Evolutionary conservation across 92 coral and sea anemone species (phyloP), one percentile per base, ranked within the genome.

Genomic region (Actinernus sp.): DNA sequence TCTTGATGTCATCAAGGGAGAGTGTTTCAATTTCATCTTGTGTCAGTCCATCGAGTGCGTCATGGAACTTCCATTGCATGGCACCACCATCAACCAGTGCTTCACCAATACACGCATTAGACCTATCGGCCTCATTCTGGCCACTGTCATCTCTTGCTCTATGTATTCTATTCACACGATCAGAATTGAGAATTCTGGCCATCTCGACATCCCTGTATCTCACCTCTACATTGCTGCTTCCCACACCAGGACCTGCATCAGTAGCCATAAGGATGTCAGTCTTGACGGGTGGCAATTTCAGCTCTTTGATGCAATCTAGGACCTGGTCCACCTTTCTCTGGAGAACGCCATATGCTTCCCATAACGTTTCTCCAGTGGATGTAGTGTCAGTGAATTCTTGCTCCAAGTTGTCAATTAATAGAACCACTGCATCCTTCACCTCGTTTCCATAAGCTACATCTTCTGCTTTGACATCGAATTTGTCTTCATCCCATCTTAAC

Each of bases 231-330:
- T n/a, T n/a, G n/a, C 65, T 67, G 24, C 62, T 48, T 33, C 74
- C 74, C 12, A 76, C 74, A 11, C 76, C 85, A 56, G 91, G 81
- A 11, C 85, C 81, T 45, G 76, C 91, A 84, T 65, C 83, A 61
- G 65, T 70, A 3, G 60, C 55, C 57, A 28, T 54, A 23, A 67
- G 58, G 26, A 68, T 41, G 48, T 58, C 58, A 1, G 85, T 25
- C 39, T 36, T 49, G 37, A 68, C 65, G 3, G 45, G 78, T 26
- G 71, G 85, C 63, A 61, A 44, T 18, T 39, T 49, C 23, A 61
- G 26, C 76, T n/a, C n/a, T n/a, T n/a, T n/a, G 23, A 61, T 61
- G 44, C 59, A 47, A 7, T 65, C 58, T 31, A 55, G 61, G 37
- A 59, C 49, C 27, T 76, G 60, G 46, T 65, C 68, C 43, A 65